Evolutionary conservation across 1,140 invertebrate species (phyloP), one percentile per base, ranked within the genome.

Genomic region (Drosophila gunungcola): DNA sequence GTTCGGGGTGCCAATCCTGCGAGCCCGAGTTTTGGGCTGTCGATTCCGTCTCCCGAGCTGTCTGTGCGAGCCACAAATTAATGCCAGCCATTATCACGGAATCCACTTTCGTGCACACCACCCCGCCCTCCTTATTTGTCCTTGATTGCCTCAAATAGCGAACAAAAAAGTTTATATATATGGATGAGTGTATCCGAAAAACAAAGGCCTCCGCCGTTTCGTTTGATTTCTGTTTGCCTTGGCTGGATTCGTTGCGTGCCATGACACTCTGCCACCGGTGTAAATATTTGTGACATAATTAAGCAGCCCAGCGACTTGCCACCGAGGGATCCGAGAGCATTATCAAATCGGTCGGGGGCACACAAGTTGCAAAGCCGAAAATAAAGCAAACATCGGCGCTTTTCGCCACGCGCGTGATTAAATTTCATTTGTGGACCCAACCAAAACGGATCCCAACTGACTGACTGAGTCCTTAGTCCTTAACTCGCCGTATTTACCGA

Each of bases 201-300:
- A 68, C 43, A 52, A 52, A 25, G 12, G 32, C 21, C 52, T 32
- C 36, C 32, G 32, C 42, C 5, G 77, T 68, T 89, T 70, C 77
- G 79, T 80, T 89, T 88, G 80, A 88, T 89, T 89, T 89, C 65
- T 88, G 75, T 73, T 85, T 72, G 55, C 46, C 58, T 54, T 63
- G 32, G 64, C 76, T 78, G 77, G 80, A 84, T 89, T 73, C 84
- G 63, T 83, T 79, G 83, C 83, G 84, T 89, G 84, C 62, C 83
- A 65, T 61, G 72, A 82, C 60, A 89, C 72, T 56, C 65, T 61
- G 80, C 65, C 70, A 86, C 73, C 60, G 84, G 80, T 89, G 84
- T 88, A 88, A 88, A 88, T 88, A 88, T 88, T 88, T 88, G 84
- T 88, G 83, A 86, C 83, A 86, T 86, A 88, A 88, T 88, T 88